Evolutionary conservation across 2,888 invertebrate species (phyloP).

Genomic region (Protonemura montana): DNA sequence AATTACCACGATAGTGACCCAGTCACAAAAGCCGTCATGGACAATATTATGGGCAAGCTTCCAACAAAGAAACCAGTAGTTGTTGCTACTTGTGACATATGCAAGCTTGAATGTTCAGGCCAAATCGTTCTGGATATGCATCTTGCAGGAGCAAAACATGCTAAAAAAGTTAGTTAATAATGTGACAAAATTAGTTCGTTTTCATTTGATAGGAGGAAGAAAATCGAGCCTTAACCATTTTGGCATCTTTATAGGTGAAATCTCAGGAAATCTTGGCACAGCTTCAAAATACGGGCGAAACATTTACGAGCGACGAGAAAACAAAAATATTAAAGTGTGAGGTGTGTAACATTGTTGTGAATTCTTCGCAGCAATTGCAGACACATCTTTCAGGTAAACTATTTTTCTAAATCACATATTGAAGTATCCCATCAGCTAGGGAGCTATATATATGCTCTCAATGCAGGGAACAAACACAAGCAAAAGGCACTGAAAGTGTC

Average conservation of each 20-base stretch:
- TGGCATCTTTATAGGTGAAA: conserved; percentile 46
- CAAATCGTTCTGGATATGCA: conserved; percentile 62
- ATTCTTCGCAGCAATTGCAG: conserved; percentile 54
- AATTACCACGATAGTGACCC: conserved; percentile 55
- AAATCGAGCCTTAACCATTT: not conserved
- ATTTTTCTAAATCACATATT: too few relatives aligned
- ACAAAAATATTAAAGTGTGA: conserved; percentile 50
- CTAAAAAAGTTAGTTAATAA: conserved; percentile 53
- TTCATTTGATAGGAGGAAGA: conserved; percentile 8
- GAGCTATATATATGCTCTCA: too few relatives aligned
- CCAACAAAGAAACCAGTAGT: conserved; percentile 59
- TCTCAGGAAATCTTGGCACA: conserved; percentile 50
- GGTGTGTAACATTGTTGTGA: conserved; percentile 53
- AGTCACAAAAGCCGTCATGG: conserved; percentile 61
- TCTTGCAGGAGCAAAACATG: conserved; percentile 56
- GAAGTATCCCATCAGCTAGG: too few relatives aligned
- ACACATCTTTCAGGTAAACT: conserved; percentile 53
- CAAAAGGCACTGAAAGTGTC: conserved; percentile 47
- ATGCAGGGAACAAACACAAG: conserved; percentile 48
- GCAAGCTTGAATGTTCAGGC: conserved; percentile 61
- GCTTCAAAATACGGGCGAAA: conserved; percentile 48
- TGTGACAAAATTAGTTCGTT: not conserved
- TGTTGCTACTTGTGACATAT: conserved; percentile 57
- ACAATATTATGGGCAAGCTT: conserved; percentile 61
- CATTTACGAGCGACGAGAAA: conserved; percentile 49